Base-by-base conservation (phyloP, 2,797 vertebrate genomes). In the Hippoglossus hippoglossus region DNA sequence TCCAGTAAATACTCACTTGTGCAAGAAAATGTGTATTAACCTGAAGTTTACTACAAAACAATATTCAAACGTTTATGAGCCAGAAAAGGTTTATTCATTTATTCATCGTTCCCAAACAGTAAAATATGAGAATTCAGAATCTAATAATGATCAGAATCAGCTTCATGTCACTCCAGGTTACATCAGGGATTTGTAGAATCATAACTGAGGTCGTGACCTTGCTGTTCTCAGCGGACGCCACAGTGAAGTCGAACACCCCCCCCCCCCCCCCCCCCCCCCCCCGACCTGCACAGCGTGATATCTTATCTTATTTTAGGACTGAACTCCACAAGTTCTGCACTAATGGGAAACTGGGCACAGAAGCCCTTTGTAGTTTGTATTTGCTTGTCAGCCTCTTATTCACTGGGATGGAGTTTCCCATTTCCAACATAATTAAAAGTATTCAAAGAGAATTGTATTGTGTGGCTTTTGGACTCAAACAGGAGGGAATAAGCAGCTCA, bases 371-470 rank as follows among this genome's bases (percentile, higher is more conserved):
- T 56, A 22, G 6, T 57, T 58, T 18, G 3, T 22, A 5, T 16
- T 19, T 50, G 15, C 26, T 2, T 24, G 41, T 36, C 26, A 62
- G 54, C 18, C 58, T 54, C 21, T 54, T 10, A 24, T 21, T 63
- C 25, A 13, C 50, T 19, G 11, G 24, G 52, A 71, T 46, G 50
- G 49, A 34, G 67, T 72, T 28, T 10, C 22, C 44, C 18, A 53
- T 69, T 71, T 21, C 28, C 28, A 19, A 24, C 47, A 61, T 34
- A 67, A 71, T 76, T 56, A 56, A 60, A 68, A 25, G 24, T 69
- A 55, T 57, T 79, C 25, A 77, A 70, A 34, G 55, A 28, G 21
- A 70, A 24, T 13, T 71, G 59, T 65, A 71, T 65, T 51, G n/a
- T 71, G 26, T 52, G 56, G 44, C 39, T 73, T 71, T 56, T 41